phyloP scores from a whole-genome alignment of 2,797 vertebrate species.

The Tamandua tetradactyla region DNA sequence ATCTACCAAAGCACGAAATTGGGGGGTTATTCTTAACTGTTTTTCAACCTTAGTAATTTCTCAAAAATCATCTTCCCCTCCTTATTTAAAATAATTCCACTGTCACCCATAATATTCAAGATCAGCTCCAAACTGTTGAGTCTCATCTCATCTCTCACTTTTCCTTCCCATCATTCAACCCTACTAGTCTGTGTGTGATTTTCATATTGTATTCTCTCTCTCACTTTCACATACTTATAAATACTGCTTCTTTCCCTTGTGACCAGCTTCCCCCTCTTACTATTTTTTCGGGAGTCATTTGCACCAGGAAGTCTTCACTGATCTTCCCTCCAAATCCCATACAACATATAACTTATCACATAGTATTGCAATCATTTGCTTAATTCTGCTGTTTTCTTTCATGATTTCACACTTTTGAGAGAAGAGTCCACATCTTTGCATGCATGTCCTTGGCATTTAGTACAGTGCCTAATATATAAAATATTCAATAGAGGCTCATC shows the following conservation, averaged over 20 bases:
- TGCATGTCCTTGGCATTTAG: not conserved
- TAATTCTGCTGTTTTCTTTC: not conserved
- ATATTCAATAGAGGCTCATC: not conserved
- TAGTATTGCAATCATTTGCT: not conserved
- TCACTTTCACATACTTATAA: not conserved
- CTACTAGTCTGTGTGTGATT: not conserved
- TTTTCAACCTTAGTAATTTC: not conserved
- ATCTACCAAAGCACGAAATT: not conserved
- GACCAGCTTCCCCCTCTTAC: not conserved
- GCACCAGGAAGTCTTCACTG: not conserved
- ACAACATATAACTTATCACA: too few relatives aligned
- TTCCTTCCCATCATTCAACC: accelerated
- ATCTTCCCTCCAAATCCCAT: too few relatives aligned
- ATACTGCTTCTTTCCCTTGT: not conserved
- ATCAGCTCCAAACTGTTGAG: not conserved
- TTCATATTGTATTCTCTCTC: not conserved
- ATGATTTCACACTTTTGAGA: not conserved
- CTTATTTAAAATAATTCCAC: not conserved
- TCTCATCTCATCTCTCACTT: not conserved
- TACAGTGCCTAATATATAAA: not conserved
- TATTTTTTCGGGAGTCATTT: not conserved
- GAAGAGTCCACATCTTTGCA: not conserved
- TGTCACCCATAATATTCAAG: not conserved
- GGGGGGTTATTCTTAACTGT: not conserved
- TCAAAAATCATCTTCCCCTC: not conserved